Evolutionary conservation across 2,113 vertebrate genomes (phyloP).

Genomic region (Labrus mixtus): DNA sequence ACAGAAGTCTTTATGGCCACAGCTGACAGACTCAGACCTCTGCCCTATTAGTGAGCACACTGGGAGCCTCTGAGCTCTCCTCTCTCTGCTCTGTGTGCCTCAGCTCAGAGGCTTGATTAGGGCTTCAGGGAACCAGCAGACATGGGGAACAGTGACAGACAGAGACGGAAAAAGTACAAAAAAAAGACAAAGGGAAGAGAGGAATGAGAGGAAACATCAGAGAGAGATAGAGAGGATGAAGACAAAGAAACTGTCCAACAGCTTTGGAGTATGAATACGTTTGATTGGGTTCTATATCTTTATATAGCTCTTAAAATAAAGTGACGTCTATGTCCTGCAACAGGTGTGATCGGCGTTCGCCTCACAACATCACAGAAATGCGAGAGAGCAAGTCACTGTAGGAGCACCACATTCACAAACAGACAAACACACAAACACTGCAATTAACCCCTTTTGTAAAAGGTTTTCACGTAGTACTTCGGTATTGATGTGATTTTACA

Average conservation of each 20-base stretch:
- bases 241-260: too few species aligned
- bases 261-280: constrained; percentile 1
- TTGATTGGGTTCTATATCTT: background rate
- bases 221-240: background rate
- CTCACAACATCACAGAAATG: too few species aligned
- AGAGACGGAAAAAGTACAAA: background rate
- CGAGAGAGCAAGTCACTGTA: too few species aligned
- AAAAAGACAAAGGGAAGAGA: constrained; percentile 14
- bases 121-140: constrained; percentile 69
- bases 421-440: too few species aligned
- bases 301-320: too few species aligned
- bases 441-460: too few species aligned
- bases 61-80: constrained; percentile 46
- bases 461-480: too few species aligned
- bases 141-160: constrained; percentile 47
- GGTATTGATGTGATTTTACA: too few species aligned
- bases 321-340: too few species aligned
- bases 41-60: constrained; percentile 75
- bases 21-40: constrained; percentile 76
- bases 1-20: constrained; percentile 68
- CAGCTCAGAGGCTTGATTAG: constrained; percentile 74
- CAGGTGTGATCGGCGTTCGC: too few species aligned
- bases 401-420: too few species aligned
- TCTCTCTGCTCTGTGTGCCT: constrained; percentile 57
- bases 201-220: constrained; percentile 7